These are phyloP conservation scores for Varanus salvator DNA, from an alignment of 2,113 vertebrate genomes.

Conservation along the genomic window DNA sequence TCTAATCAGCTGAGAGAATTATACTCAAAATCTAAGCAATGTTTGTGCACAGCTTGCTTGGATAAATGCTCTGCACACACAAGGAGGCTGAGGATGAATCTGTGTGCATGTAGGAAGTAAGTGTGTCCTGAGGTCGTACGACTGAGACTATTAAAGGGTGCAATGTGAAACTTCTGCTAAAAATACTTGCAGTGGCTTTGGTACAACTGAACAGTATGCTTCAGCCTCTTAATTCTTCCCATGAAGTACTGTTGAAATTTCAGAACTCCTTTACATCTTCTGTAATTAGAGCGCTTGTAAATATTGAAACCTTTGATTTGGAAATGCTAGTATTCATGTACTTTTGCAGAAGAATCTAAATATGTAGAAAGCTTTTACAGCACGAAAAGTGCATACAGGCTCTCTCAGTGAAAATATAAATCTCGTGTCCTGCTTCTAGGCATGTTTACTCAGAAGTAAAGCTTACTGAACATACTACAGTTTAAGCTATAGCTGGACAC, in stretches of 20 bases:
- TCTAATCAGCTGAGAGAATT: neutral
- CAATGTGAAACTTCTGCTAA: constrained; percentile 49
- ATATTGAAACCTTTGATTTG: constrained; percentile 41
- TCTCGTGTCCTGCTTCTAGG: constrained; percentile 48
- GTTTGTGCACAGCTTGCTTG: neutral
- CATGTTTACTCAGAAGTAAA: constrained; percentile 25
- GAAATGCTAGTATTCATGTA: constrained; percentile 57
- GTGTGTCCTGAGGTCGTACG: neutral
- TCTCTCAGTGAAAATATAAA: constrained; percentile 46
- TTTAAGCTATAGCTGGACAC: neutral
- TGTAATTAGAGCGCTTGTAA: constrained; percentile 54
- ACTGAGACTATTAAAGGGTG: constrained; percentile 33
- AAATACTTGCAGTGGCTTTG: constrained; percentile 58
- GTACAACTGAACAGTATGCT: constrained; percentile 53
- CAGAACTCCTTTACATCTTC: constrained; percentile 16
- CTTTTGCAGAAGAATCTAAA: constrained; percentile 49
- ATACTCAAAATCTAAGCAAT: neutral
- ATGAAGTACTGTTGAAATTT: constrained; percentile 16
- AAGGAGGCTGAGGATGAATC: neutral
- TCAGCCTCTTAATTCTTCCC: neutral
- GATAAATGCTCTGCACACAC: neutral
- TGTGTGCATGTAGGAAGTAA: neutral
- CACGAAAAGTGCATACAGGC: constrained; percentile 53
- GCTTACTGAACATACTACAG: neutral
- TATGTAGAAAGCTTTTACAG: constrained; percentile 6